These are phyloP conservation scores for Sphaerodactylus townsendi DNA, from an alignment of 2,113 vertebrate species.

Conservation along the genomic window DNA sequence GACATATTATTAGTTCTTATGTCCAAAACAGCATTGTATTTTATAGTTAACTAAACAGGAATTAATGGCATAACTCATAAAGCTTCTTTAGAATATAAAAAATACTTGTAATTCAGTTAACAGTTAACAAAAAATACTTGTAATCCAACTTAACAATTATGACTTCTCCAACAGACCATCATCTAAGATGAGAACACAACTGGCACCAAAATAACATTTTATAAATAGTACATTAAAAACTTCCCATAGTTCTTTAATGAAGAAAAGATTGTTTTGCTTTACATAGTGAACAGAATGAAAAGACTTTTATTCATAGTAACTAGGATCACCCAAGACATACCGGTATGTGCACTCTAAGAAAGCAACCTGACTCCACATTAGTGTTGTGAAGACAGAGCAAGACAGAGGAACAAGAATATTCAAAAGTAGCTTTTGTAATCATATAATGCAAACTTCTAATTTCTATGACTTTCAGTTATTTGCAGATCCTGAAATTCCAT, in stretches of 20 bases:
- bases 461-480: neutral
- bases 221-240: neutral
- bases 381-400: neutral
- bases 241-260: neutral
- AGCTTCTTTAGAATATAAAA: slow-evolving; percentile 49
- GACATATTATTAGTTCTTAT: slow-evolving; percentile 53
- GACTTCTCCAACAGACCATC: slow-evolving; percentile 18
- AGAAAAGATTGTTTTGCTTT: slow-evolving; percentile 10
- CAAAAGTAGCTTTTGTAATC: neutral
- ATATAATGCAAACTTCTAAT: neutral
- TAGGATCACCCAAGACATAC: neutral
- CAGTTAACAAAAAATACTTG: slow-evolving; percentile 15
- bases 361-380: neutral
- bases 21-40: slow-evolving; percentile 59
- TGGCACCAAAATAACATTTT: slow-evolving; percentile 26
- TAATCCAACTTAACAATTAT: slow-evolving; percentile 12
- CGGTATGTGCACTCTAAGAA: accelerated
- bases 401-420: neutral
- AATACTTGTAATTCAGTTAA: slow-evolving; percentile 52
- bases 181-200: neutral
- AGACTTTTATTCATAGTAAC: neutral
- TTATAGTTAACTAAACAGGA: slow-evolving; percentile 60
- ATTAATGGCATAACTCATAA: slow-evolving; percentile 52
- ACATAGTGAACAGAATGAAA: neutral
- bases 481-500: neutral